Percentiles rank a stretch among this genome's conserved stretches.
Evolutionary conservation across 2,113 vertebrate genomes (phyloP).

Genomic region (Podilymbus podiceps): DNA sequence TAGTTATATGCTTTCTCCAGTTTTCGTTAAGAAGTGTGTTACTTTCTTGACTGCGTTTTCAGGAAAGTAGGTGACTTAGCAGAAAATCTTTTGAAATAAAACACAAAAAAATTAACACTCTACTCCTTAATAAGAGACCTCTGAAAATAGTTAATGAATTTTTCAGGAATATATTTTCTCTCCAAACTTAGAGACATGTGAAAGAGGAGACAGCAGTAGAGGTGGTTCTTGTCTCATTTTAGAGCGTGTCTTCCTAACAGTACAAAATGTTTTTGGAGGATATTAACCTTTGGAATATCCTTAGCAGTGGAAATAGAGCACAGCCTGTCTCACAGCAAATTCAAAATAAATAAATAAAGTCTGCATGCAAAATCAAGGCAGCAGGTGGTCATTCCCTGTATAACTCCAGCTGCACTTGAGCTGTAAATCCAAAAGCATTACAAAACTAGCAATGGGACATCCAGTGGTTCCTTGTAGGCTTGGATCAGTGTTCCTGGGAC

Average conservation of each 20-base stretch:
- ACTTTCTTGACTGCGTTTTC: background rate
- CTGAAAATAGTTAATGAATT: background rate
- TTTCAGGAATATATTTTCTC: background rate
- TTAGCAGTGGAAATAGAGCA: constrained; percentile 19
- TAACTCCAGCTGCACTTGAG: constrained; percentile 51
- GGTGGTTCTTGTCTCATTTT: background rate
- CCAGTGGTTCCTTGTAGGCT: constrained; percentile 13
- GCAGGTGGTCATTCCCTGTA: constrained; percentile 58
- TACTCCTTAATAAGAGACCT: background rate
- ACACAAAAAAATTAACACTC: background rate
- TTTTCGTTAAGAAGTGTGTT: background rate
- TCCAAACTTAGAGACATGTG: background rate
- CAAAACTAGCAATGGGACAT: background rate
- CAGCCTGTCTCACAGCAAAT: constrained; percentile 27
- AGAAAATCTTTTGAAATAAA: background rate
- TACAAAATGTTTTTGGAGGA: constrained; percentile 28
- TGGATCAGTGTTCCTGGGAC: constrained; percentile 4
- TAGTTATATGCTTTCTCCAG: background rate
- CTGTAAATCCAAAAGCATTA: constrained; percentile 60
- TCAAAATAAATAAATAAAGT: constrained; percentile 50
- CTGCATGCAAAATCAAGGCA: constrained; percentile 58
- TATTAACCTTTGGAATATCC: constrained; percentile 19
- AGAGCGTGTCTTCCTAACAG: background rate
- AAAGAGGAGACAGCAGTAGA: background rate
- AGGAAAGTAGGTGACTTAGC: background rate